Evolutionary conservation across 2,888 invertebrate genomes (phyloP).

Genomic region (Spodoptera picta): DNA sequence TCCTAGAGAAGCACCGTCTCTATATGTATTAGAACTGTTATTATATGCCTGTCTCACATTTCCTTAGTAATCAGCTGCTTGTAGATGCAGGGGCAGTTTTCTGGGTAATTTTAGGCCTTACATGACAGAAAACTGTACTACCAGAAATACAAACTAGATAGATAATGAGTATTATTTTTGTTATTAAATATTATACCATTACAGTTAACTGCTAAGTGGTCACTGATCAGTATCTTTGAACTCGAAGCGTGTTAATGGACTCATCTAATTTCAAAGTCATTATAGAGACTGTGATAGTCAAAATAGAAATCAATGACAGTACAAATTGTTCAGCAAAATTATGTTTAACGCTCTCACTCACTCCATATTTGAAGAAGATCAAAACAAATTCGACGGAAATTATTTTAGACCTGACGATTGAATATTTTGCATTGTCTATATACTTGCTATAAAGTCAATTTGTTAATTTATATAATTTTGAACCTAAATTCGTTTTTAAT

Average conservation of each 20-base stretch:
- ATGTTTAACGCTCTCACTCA: constrained; percentile 19
- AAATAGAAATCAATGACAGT: constrained; percentile 34
- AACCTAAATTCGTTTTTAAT: too few relatives aligned
- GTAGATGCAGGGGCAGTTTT: constrained; percentile 18
- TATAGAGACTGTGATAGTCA: not conserved
- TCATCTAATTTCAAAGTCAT: too few relatives aligned
- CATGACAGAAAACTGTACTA: constrained; percentile 18
- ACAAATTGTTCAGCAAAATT: constrained; percentile 1
- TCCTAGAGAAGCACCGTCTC: constrained; percentile 52
- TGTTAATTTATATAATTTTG: too few relatives aligned
- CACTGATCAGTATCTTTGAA: too few relatives aligned
- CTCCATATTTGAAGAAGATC: not conserved
- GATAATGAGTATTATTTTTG: not conserved
- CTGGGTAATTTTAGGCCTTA: constrained; percentile 24
- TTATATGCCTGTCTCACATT: constrained; percentile 56
- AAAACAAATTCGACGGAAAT: not conserved
- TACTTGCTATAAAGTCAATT: too few relatives aligned
- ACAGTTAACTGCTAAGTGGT: not conserved
- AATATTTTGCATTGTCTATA: constrained; percentile 1
- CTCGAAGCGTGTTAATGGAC: too few relatives aligned
- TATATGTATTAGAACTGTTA: constrained; percentile 55
- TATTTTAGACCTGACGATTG: constrained; percentile 1
- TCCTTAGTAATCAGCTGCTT: constrained; percentile 47
- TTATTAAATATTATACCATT: constrained; percentile 4
- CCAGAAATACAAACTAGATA: not conserved